Evolutionary conservation across 2,888 invertebrate species (phyloP).

Genomic region (Heliconius charithonia): DNA sequence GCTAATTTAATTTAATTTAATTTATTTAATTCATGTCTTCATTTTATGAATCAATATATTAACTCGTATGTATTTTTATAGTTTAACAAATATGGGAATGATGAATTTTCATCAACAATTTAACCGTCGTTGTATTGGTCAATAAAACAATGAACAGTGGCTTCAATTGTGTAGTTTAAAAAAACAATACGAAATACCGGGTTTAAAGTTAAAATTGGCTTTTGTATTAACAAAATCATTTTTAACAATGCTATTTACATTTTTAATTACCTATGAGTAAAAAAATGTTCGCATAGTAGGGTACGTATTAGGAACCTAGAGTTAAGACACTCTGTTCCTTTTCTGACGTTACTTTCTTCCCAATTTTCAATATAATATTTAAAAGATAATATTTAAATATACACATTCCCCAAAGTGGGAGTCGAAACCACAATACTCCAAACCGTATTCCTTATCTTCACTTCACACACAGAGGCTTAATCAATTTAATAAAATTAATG

Average conservation of each 20-base stretch:
- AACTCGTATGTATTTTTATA: background rate
- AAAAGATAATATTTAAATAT: too few species aligned
- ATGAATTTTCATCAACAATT: slow-evolving; percentile 8
- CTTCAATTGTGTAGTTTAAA: background rate
- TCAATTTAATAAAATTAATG: too few species aligned
- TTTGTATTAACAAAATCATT: background rate
- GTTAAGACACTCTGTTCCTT: background rate
- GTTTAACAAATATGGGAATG: background rate
- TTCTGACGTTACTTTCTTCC: too few species aligned
- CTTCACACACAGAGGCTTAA: too few species aligned
- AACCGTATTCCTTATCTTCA: too few species aligned
- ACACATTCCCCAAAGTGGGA: too few species aligned
- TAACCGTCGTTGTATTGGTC: background rate
- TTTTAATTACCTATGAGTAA: too few species aligned
- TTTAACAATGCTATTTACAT: background rate
- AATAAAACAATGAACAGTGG: slow-evolving; percentile 12
- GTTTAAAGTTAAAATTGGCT: background rate
- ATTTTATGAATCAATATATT: background rate
- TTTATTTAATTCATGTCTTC: too few species aligned
- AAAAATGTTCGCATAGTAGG: too few species aligned
- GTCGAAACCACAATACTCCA: too few species aligned
- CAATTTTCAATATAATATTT: too few species aligned
- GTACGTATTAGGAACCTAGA: background rate
- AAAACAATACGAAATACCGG: background rate
- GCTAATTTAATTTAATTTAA: too few species aligned